Evolutionary conservation across 2,113 vertebrate species (phyloP).

Genomic region (Orcinus orca): DNA sequence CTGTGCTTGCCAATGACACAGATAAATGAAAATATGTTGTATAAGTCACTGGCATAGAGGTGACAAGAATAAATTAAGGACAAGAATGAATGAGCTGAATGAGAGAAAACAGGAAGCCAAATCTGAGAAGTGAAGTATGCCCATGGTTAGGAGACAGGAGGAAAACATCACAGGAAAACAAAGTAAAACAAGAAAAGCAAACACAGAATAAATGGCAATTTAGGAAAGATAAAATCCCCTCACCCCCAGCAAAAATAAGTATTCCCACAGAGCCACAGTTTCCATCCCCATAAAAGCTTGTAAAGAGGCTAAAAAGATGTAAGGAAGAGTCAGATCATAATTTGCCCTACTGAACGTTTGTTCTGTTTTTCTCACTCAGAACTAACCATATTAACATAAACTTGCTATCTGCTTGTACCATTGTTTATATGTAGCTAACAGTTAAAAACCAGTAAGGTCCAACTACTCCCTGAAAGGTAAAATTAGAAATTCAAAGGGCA

Average conservation of each 20-base stretch:
- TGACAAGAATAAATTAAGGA: neutral
- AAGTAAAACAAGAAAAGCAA: neutral
- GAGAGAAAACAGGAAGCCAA: neutral
- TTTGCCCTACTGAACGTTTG: neutral
- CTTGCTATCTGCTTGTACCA: neutral
- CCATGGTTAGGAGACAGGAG: neutral
- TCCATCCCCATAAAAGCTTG: neutral
- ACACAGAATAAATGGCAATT: neutral
- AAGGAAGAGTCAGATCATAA: neutral
- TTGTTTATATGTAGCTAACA: neutral
- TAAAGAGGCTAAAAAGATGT: neutral
- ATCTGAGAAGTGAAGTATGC: neutral
- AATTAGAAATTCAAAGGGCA: neutral
- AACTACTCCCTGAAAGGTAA: neutral
- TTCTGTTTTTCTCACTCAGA: neutral
- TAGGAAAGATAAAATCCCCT: neutral
- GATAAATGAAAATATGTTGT: neutral
- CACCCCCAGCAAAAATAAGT: neutral
- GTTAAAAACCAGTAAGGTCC: neutral
- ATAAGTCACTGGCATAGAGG: neutral
- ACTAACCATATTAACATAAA: constrained; percentile 14
- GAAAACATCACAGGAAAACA: neutral
- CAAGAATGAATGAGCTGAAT: neutral
- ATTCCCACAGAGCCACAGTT: neutral
- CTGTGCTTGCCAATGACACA: neutral